A percentile compares a stretch with the other conserved stretches of the same genome.
These are phyloP conservation scores for Rhyacichthys aspro DNA, from an alignment of 2,797 vertebrate species.

Conservation along the genomic window DNA sequence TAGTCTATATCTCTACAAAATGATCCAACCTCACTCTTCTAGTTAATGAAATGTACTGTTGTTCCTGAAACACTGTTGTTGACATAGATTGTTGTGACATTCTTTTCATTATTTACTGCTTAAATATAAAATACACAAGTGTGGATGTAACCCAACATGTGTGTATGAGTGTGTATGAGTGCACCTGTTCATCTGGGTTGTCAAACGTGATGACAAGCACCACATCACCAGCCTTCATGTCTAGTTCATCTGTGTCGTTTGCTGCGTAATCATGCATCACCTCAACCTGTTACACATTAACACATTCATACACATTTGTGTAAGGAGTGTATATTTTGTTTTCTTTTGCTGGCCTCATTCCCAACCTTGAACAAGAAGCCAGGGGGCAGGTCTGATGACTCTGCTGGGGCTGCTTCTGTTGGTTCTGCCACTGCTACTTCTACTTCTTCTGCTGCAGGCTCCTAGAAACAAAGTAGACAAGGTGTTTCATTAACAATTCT, in stretches of 20 bases:
- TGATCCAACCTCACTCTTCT: no score
- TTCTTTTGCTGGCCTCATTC: neutral
- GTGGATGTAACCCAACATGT: neutral
- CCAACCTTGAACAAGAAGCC: slow-evolving; percentile 91
- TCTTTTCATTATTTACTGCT: no score
- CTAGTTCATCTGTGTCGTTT: slow-evolving; percentile 92
- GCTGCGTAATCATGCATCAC: slow-evolving; percentile 93
- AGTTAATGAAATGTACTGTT: no score
- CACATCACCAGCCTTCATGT: slow-evolving; percentile 91
- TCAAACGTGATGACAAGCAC: slow-evolving; percentile 91
- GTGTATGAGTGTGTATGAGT: slow-evolving; percentile 10
- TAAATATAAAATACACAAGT: no score
- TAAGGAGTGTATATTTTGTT: neutral
- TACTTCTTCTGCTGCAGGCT: neutral
- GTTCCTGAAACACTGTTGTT: no score
- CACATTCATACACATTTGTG: neutral
- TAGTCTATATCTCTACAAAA: no score
- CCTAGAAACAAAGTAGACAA: neutral
- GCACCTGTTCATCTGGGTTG: slow-evolving; percentile 93
- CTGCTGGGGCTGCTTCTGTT: slow-evolving; percentile 79
- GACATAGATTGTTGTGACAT: no score
- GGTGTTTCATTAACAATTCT: no score
- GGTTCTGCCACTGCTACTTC: slow-evolving; percentile 76
- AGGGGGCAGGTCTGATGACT: slow-evolving; percentile 86
- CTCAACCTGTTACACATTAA: slow-evolving; percentile 67